Conservation (phyloP, 2,797 vertebrate species). For the Knipowitschia caucasica region DNA sequence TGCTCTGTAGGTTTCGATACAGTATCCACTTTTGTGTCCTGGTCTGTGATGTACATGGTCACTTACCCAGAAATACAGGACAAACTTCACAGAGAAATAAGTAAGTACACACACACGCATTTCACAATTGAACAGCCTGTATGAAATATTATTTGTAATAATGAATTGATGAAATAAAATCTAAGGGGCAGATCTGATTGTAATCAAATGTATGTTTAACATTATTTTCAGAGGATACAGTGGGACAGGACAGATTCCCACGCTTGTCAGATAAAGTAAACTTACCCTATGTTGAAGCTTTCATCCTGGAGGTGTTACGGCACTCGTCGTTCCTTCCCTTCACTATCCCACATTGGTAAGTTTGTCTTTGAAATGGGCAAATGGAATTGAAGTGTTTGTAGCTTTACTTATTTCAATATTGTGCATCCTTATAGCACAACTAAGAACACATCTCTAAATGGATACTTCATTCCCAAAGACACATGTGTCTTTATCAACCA, state of each 20-base stretch:
- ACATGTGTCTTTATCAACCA: conserved; percentile 92
- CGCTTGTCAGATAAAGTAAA: conserved; percentile 70
- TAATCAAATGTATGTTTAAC: background rate
- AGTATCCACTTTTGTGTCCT: conserved; percentile 83
- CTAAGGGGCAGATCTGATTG: too few species aligned
- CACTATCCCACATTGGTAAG: conserved; percentile 90
- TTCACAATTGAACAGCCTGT: too few species aligned
- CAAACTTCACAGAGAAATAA: conserved; percentile 83
- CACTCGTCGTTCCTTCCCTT: conserved; percentile 88
- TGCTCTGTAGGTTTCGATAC: conserved; percentile 87
- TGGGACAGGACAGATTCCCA: conserved; percentile 76
- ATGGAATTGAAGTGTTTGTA: background rate
- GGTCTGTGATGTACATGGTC: conserved; percentile 85
- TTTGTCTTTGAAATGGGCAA: background rate
- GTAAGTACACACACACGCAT: too few species aligned
- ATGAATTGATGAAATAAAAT: too few species aligned
- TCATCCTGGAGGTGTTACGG: conserved; percentile 84
- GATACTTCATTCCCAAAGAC: conserved; percentile 89
- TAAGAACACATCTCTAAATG: conserved; percentile 80
- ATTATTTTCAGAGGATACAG: conserved; percentile 69
- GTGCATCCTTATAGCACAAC: conserved; percentile 73
- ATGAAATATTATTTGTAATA: too few species aligned
- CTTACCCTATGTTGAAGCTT: conserved; percentile 81
- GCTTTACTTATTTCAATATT: background rate
- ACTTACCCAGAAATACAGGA: conserved; percentile 80